Evolutionary conservation across 2,797 vertebrate species (phyloP).

Genomic region (Sebastes minor): DNA sequence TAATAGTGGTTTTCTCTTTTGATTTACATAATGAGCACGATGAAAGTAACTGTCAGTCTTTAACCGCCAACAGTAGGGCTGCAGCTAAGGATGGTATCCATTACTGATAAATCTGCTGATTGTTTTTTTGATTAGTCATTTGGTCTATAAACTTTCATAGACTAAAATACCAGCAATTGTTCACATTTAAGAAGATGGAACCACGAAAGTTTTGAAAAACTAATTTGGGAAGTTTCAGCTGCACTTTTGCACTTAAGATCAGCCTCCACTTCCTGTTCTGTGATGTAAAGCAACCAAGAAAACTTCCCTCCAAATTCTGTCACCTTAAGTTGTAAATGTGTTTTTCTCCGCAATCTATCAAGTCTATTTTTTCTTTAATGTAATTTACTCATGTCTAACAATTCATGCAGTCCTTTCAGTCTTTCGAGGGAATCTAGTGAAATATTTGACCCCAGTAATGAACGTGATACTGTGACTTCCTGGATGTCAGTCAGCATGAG

Average conservation of each 20-base stretch:
- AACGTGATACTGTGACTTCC: slow-evolving; percentile 19
- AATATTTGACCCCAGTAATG: not conserved
- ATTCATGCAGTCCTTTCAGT: not conserved
- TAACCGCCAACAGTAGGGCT: not conserved
- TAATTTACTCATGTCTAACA: not conserved
- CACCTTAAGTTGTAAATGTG: too few relatives aligned
- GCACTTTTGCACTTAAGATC: too few relatives aligned
- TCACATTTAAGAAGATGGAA: not conserved
- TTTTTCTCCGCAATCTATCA: not conserved
- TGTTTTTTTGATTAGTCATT: not conserved
- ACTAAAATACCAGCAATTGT: not conserved
- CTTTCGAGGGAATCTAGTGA: not conserved
- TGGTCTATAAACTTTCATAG: not conserved
- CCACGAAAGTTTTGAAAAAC: not conserved
- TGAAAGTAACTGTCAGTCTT: not conserved
- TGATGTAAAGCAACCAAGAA: not conserved
- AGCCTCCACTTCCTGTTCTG: not conserved
- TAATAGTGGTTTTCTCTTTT: not conserved
- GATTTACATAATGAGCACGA: not conserved
- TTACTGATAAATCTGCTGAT: not conserved
- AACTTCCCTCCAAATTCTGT: not conserved
- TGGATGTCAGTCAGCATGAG: slow-evolving; percentile 4
- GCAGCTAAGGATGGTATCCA: not conserved
- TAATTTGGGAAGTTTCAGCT: not conserved
- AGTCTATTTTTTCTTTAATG: not conserved